Evolutionary conservation across 2,888 invertebrate genomes (phyloP).

Genomic region (Mythimna lalbum): DNA sequence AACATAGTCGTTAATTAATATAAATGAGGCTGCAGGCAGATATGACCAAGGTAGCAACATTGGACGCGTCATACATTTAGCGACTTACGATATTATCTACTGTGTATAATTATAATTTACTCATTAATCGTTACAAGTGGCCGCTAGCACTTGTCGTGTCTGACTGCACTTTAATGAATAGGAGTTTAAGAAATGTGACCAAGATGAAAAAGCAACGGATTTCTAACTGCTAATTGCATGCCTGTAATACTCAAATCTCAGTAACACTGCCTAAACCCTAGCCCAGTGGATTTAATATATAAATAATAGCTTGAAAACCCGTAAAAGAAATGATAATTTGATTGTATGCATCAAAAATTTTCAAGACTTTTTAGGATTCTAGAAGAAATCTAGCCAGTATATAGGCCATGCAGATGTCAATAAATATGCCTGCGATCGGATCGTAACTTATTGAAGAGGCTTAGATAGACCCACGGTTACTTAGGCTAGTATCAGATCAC

Average conservation of each 20-base stretch:
- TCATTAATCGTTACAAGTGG: background rate
- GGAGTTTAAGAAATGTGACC: constrained; percentile 33
- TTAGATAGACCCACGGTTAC: constrained; percentile 40
- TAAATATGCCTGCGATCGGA: constrained; percentile 43
- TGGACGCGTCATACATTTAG: background rate
- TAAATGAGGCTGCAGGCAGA: constrained; percentile 22
- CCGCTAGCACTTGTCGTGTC: background rate
- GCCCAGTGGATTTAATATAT: constrained; percentile 11
- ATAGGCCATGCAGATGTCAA: constrained; percentile 29
- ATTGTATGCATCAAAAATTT: constrained; percentile 38
- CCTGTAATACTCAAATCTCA: constrained; percentile 18
- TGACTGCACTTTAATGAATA: constrained; percentile 20
- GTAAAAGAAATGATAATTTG: constrained; percentile 66
- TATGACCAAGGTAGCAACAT: constrained; percentile 6
- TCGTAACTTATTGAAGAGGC: constrained; percentile 37
- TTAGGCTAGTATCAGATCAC: constrained; percentile 54
- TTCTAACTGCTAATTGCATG: constrained; percentile 5
- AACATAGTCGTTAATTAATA: constrained; percentile 5
- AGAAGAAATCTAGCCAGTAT: constrained; percentile 34
- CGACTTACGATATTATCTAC: background rate
- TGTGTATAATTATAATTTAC: background rate
- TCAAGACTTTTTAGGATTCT: constrained; percentile 55
- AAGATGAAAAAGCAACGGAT: constrained; percentile 5
- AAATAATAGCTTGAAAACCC: constrained; percentile 42
- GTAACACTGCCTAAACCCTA: constrained; percentile 28